These are phyloP conservation scores for Centropristis striata DNA, from an alignment of 2,113 vertebrate species.

Conservation along the genomic window DNA sequence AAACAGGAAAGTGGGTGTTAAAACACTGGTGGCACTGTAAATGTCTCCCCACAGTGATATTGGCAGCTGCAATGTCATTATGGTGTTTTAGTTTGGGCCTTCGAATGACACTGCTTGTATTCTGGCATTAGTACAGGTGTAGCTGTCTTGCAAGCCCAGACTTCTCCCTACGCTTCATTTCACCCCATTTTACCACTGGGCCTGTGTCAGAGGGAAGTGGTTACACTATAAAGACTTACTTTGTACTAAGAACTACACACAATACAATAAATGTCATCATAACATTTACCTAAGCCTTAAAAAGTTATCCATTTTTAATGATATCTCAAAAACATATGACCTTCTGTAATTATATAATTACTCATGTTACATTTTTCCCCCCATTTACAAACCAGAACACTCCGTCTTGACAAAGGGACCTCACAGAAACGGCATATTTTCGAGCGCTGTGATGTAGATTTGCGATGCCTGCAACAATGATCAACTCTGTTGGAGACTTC, in stretches of 20 bases:
- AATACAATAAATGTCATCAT: slow-evolving; percentile 1
- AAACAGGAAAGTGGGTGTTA: slow-evolving; percentile 40
- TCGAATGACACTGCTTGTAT: slow-evolving; percentile 51
- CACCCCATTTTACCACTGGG: slow-evolving; percentile 39
- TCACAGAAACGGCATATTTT: slow-evolving; percentile 50
- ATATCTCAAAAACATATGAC: slow-evolving; percentile 25
- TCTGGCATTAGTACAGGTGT: slow-evolving; percentile 54
- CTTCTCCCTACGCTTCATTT: slow-evolving; percentile 60
- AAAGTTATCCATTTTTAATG: slow-evolving; percentile 9
- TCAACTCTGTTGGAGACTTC: slow-evolving; percentile 59
- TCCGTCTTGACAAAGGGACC: slow-evolving; percentile 42
- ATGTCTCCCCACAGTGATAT: slow-evolving; percentile 14
- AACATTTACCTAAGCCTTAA: slow-evolving; percentile 11
- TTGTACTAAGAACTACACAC: slow-evolving; percentile 8
- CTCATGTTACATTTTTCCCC: slow-evolving; percentile 26
- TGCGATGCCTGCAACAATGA: slow-evolving; percentile 64
- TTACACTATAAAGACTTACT: slow-evolving; percentile 40
- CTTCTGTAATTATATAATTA: slow-evolving; percentile 46
- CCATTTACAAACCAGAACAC: slow-evolving; percentile 9
- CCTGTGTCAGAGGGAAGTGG: slow-evolving; percentile 34
- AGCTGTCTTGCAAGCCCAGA: slow-evolving; percentile 39
- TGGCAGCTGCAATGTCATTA: slow-evolving; percentile 49
- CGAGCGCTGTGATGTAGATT: slow-evolving; percentile 56
- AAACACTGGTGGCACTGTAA: slow-evolving; percentile 34
- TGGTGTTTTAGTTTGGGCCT: slow-evolving; percentile 30